Percentiles rank a stretch among this genome's conserved stretches.
phyloP scores from a whole-genome alignment of 2,113 vertebrate genomes.

The Todiramphus saurophagus region DNA sequence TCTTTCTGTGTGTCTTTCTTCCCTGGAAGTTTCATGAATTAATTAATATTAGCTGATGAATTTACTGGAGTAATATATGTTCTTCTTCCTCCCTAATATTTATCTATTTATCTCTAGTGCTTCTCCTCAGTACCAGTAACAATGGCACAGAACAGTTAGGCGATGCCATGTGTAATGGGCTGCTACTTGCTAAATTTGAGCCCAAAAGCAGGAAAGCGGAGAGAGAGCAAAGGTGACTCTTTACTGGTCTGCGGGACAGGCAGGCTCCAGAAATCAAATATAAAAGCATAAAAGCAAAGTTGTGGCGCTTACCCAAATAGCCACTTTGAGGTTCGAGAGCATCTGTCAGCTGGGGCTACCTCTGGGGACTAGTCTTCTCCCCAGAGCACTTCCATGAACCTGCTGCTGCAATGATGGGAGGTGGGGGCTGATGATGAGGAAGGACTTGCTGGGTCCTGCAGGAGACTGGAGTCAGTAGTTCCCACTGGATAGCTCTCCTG shows the following conservation, averaged over 20 bases:
- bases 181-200: background rate
- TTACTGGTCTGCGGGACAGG: background rate
- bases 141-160: background rate
- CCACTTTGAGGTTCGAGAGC: background rate
- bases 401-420: background rate
- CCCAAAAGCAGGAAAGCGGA: background rate
- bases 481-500: background rate
- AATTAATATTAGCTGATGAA: background rate
- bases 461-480: background rate
- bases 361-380: background rate
- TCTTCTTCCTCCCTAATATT: background rate
- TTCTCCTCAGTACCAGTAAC: background rate
- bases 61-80: background rate
- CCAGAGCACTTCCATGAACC: background rate
- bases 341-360: background rate
- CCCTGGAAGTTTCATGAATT: background rate
- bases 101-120: background rate
- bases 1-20: no score
- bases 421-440: background rate
- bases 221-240: background rate
- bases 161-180: background rate
- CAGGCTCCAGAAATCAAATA: background rate
- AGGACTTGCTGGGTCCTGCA: background rate
- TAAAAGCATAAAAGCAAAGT: background rate
- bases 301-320: background rate